Percentiles rank a stretch among this genome's conserved stretches.
Evolutionary conservation across 2,888 invertebrate species (phyloP).

Genomic region (Scrobipalpa costella): DNA sequence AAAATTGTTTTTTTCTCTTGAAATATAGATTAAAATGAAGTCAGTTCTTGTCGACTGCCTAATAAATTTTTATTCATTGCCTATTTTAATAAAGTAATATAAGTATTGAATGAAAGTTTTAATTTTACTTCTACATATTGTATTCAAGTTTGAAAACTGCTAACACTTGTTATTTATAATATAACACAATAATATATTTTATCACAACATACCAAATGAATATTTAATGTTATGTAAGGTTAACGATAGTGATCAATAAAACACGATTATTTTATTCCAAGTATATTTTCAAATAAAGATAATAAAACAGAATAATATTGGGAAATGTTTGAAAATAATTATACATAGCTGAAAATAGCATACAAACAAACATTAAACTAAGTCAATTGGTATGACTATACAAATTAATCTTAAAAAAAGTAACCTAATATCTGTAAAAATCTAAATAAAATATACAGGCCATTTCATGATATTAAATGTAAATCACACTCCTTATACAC

Average conservation of each 20-base stretch:
- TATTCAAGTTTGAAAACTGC: too few relatives aligned
- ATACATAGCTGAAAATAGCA: slow-evolving; percentile 44
- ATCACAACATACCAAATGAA: too few relatives aligned
- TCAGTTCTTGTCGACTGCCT: too few relatives aligned
- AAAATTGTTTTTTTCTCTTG: too few relatives aligned
- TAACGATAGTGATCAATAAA: slow-evolving; percentile 32
- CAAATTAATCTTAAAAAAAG: slow-evolving; percentile 42
- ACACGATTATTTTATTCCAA: slow-evolving; percentile 50
- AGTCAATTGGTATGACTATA: slow-evolving; percentile 54
- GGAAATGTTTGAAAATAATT: slow-evolving; percentile 61
- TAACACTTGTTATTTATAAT: too few relatives aligned
- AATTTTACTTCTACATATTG: too few relatives aligned
- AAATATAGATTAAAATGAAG: too few relatives aligned
- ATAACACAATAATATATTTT: too few relatives aligned
- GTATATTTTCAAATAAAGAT: slow-evolving; percentile 69
- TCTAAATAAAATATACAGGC: slow-evolving; percentile 63
- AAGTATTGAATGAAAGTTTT: too few relatives aligned
- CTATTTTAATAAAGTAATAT: too few relatives aligned
- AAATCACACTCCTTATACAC: slow-evolving; percentile 49
- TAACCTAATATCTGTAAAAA: slow-evolving; percentile 41
- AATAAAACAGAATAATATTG: slow-evolving; percentile 64
- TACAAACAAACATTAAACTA: slow-evolving; percentile 48
- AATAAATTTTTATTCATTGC: too few relatives aligned
- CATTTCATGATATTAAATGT: slow-evolving; percentile 54
- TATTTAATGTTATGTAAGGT: neutral